Evolutionary conservation across 2,113 vertebrate species (phyloP).

Genomic region (Spermophilus dauricus): DNA sequence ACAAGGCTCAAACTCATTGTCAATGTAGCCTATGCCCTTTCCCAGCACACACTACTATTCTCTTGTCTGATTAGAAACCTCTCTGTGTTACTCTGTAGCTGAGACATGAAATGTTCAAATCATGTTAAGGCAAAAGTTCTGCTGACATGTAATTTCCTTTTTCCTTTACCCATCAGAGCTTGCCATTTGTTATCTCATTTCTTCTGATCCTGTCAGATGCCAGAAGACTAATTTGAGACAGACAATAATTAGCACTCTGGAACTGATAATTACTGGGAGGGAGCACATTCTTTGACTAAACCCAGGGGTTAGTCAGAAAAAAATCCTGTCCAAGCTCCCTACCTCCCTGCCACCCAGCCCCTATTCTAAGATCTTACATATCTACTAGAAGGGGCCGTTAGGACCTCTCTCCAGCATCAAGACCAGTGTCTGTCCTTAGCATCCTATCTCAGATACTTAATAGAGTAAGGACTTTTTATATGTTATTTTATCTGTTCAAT

Average conservation of each 20-base stretch:
- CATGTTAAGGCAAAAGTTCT: conserved; percentile 17
- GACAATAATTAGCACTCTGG: conserved; percentile 19
- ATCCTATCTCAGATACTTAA: neutral
- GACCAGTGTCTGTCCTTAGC: neutral
- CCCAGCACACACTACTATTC: neutral
- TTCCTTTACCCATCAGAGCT: conserved; percentile 7
- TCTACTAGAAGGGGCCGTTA: neutral
- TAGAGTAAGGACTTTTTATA: neutral
- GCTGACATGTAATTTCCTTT: conserved; percentile 42
- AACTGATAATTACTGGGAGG: neutral
- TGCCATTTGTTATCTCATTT: neutral
- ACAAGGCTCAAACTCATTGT: neutral
- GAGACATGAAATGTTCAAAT: conserved; percentile 20
- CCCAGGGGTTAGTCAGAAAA: neutral
- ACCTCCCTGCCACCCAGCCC: too few species aligned
- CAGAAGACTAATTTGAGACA: conserved; percentile 34
- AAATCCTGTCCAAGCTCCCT: neutral
- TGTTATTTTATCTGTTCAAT: neutral
- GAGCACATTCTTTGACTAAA: neutral
- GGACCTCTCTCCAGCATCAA: neutral
- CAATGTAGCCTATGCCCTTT: neutral
- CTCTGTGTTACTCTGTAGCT: neutral
- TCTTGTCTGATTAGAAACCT: conserved; percentile 18
- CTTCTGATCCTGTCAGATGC: conserved; percentile 45
- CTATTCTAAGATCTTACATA: neutral